Percentiles rank a stretch among this genome's conserved stretches.
Conservation (phyloP, 2,113 vertebrate genomes). For the Mohoua ochrocephala region DNA sequence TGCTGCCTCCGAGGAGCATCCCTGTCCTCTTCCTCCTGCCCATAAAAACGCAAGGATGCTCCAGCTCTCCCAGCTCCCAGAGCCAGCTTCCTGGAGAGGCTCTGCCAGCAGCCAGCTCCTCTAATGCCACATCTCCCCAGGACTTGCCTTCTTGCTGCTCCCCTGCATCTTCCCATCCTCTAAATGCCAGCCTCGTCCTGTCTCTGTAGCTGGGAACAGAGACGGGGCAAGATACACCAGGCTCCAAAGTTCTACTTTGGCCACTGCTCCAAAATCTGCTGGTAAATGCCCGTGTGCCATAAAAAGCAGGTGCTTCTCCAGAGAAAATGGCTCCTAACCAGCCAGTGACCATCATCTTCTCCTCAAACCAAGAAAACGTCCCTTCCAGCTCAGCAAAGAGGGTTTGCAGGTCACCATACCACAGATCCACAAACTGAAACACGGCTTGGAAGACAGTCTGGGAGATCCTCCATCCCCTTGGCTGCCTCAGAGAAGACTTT, state of each 20-base stretch:
- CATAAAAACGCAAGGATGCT: accelerated
- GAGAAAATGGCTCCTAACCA: background rate
- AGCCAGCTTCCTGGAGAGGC: background rate
- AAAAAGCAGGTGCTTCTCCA: background rate
- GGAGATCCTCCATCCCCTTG: background rate
- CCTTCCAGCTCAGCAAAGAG: background rate
- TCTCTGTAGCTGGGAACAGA: background rate
- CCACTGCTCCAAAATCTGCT: background rate
- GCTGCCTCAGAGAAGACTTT: background rate
- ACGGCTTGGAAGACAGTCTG: accelerated
- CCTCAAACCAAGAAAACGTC: background rate
- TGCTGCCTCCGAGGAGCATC: accelerated
- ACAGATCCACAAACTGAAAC: background rate
- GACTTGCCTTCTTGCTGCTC: background rate
- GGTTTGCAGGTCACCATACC: background rate
- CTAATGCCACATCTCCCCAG: background rate
- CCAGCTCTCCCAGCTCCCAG: background rate
- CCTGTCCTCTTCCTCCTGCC: background rate
- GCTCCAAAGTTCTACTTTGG: background rate
- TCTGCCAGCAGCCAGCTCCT: background rate
- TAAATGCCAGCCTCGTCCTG: background rate
- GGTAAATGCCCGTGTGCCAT: accelerated
- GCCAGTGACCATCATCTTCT: background rate
- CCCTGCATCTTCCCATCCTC: background rate
- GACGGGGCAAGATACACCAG: accelerated